These are phyloP conservation scores for Ennomos erosarius DNA, from an alignment of 2,888 invertebrate genomes.

Conservation along the genomic window DNA sequence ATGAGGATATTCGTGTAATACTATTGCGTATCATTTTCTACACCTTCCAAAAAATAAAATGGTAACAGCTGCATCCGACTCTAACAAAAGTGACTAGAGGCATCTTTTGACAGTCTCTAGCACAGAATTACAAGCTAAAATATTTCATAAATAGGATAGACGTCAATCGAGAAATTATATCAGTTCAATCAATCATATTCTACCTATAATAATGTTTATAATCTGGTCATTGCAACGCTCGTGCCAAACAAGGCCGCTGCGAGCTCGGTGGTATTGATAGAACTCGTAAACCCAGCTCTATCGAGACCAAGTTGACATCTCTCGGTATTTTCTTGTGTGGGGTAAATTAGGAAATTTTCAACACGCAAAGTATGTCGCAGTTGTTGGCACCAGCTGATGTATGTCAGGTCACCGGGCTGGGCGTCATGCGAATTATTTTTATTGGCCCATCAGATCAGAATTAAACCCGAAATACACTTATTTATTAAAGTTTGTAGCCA, in stretches of 20 bases:
- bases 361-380: constrained; percentile 67
- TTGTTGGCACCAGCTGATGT: constrained; percentile 68
- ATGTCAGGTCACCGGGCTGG: constrained; percentile 69
- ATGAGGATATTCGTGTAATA: no score
- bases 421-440: constrained; percentile 72
- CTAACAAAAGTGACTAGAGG: no score
- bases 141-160: no score
- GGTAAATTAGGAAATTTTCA: constrained; percentile 58
- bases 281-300: constrained; percentile 15
- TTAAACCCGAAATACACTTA: constrained; percentile 46
- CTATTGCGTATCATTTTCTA: no score
- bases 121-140: no score
- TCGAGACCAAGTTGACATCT: constrained; percentile 16
- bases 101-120: no score
- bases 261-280: constrained; percentile 15
- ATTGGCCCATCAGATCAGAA: constrained; percentile 56
- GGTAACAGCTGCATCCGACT: no score
- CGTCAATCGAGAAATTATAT: no score
- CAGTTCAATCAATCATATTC: no score
- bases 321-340: constrained; percentile 33
- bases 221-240: constrained; percentile 4
- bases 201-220: no score
- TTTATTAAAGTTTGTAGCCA: constrained; percentile 27
- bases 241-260: constrained; percentile 11
- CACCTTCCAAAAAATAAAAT: no score